phyloP scores from a whole-genome alignment of 2,113 vertebrate species.

The Sebastes fasciatus region DNA sequence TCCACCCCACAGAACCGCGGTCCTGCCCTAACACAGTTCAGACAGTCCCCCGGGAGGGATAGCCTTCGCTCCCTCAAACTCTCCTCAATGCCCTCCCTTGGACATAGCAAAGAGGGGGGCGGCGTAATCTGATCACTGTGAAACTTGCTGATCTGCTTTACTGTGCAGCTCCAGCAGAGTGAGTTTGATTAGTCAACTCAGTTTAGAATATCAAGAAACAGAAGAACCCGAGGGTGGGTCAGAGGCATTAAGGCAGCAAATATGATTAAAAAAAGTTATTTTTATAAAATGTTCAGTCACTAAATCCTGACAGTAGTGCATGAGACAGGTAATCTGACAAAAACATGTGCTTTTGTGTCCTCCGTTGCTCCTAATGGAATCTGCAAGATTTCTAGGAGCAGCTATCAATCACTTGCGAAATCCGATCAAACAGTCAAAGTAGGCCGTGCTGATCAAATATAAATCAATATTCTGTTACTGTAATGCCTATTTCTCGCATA shows the following conservation, averaged over 20 bases:
- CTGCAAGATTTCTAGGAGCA: too few species aligned
- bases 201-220: background rate
- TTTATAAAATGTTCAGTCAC: too few species aligned
- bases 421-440: too few species aligned
- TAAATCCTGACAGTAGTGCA: too few species aligned
- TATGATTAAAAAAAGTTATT: too few species aligned
- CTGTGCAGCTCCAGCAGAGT: conserved; percentile 9
- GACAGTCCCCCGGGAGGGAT: conserved; percentile 14
- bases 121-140: conserved; percentile 21
- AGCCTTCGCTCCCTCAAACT: conserved; percentile 21
- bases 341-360: too few species aligned
- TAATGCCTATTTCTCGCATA: too few species aligned
- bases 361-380: too few species aligned
- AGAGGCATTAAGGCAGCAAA: background rate
- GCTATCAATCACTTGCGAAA: too few species aligned
- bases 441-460: too few species aligned
- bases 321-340: too few species aligned
- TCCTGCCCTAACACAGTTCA: conserved; percentile 31
- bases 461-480: too few species aligned
- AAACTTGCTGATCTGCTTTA: conserved; percentile 12
- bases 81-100: background rate
- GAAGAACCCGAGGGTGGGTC: background rate
- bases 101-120: background rate
- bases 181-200: conserved; percentile 21
- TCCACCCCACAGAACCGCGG: conserved; percentile 20